Evolutionary conservation across 2,888 invertebrate species (phyloP).

Genomic region (Agrochola macilenta): DNA sequence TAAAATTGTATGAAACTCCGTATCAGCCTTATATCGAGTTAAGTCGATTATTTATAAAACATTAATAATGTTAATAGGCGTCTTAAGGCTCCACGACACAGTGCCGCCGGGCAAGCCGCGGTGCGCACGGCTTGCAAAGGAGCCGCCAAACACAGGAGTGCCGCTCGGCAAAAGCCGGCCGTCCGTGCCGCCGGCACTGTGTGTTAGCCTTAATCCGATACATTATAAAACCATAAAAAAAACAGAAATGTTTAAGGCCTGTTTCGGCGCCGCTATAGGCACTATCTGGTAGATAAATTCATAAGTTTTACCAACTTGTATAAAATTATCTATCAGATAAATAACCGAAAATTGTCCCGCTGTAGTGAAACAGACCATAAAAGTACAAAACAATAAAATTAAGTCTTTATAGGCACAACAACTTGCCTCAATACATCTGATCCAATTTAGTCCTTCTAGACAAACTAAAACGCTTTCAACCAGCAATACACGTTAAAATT

Average conservation of each 20-base stretch:
- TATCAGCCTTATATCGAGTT: constrained; percentile 42
- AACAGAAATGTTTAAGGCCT: neutral
- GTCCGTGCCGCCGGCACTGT: too few species aligned
- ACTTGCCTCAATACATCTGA: neutral
- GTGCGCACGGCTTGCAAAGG: too few species aligned
- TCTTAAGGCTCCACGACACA: neutral
- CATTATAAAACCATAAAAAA: constrained; percentile 1
- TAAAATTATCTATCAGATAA: constrained; percentile 6
- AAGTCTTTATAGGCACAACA: neutral
- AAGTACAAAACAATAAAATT: neutral
- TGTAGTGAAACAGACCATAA: neutral
- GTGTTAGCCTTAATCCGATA: neutral
- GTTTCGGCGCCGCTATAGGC: neutral
- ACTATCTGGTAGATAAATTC: neutral
- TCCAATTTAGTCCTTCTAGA: neutral
- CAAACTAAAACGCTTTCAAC: constrained; percentile 21
- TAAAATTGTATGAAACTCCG: constrained; percentile 19
- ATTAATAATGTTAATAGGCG: constrained; percentile 9
- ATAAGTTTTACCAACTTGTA: neutral
- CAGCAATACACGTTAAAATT: constrained; percentile 21
- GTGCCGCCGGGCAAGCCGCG: too few species aligned
- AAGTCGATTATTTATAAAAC: constrained; percentile 23
- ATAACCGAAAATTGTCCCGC: neutral
- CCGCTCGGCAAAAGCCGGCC: too few species aligned
- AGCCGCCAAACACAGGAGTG: too few species aligned